Conservation (phyloP, 2,888 invertebrate genomes). For the Desoria tigrina region DNA sequence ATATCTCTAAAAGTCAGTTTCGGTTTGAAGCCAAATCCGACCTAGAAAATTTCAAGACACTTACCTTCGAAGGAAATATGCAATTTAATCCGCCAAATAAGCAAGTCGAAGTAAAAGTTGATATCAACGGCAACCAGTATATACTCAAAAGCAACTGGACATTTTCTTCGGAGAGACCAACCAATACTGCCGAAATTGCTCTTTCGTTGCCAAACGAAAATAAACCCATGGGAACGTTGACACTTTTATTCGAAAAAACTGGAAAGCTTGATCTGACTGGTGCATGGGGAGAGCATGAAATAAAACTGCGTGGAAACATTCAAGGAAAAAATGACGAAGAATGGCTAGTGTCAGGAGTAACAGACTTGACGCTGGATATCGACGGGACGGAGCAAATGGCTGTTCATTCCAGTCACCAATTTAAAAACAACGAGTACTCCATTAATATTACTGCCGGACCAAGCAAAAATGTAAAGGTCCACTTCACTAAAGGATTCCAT, state of each 20-base stretch:
- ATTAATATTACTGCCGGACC: constrained; percentile 40
- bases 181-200: not conserved
- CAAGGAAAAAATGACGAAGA: constrained; percentile 8
- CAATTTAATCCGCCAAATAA: constrained; percentile 17
- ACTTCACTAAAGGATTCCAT: constrained; percentile 24
- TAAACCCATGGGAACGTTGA: constrained; percentile 13
- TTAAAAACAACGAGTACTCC: constrained; percentile 34
- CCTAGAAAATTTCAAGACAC: constrained; percentile 30
- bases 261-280: constrained; percentile 40
- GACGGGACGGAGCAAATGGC: constrained; percentile 29
- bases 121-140: constrained; percentile 15
- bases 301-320: constrained; percentile 36
- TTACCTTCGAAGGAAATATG: constrained; percentile 27
- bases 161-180: not conserved
- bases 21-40: constrained; percentile 27
- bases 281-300: constrained; percentile 31
- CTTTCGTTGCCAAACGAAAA: not conserved
- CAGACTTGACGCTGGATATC: constrained; percentile 27
- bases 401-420: constrained; percentile 29
- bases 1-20: constrained; percentile 19
- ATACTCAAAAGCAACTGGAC: not conserved
- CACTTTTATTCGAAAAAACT: constrained; percentile 31
- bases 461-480: constrained; percentile 32
- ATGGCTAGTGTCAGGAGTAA: constrained; percentile 31
- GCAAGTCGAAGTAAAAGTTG: constrained; percentile 21